Base-by-base conservation (phyloP, 2,113 vertebrate species). In the Psophia crepitans region DNA sequence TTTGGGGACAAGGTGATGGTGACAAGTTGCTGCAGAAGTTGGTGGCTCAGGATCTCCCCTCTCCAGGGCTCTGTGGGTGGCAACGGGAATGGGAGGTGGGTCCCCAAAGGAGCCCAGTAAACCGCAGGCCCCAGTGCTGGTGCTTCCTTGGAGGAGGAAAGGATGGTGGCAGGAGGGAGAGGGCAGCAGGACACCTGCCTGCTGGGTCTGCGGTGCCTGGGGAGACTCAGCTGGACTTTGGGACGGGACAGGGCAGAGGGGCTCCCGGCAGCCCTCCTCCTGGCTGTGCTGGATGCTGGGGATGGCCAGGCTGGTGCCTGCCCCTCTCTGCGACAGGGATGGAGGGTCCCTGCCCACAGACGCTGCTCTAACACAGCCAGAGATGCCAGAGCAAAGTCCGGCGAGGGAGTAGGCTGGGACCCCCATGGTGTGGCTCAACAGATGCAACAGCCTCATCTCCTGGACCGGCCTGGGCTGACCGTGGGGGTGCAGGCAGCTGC, bases 121-220 rank as follows among this genome's bases (percentile, higher is more conserved):
- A 82, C 21, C 0, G 0, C 20, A 64, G 22, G 19, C 3, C 68
- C 53, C 63, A 60, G 1, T 1, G 3, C 26, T 20, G 43, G 28
- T 19, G 14, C 46, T 65, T 63, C 68, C 26, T 51, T 43, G 21
- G 56, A 61, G n/a, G 6, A 83, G 37, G 33, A 86, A 79, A 66
- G 46, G 53, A 43, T 2, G 11, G 19, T 1, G 5, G n/a, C 4
- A 2, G 27, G 3, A 14, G 19, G 33, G 8, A 63, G 49, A 30
- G 37, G 26, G 51, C n/a, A 56, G 68, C 54, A 48, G 63, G 33
- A n/a, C 14, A 63, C 32, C 33, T 51, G 49, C 43, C 37, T 58
- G 49, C 19, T 7, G 41, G 19, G 41, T 23, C 30, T 68, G 69
- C 22, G 48, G 41, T 37, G 56, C 5, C 30, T 35, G 28, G 12